phyloP scores from a whole-genome alignment of 2,113 vertebrate genomes.

The Bos indicus region DNA sequence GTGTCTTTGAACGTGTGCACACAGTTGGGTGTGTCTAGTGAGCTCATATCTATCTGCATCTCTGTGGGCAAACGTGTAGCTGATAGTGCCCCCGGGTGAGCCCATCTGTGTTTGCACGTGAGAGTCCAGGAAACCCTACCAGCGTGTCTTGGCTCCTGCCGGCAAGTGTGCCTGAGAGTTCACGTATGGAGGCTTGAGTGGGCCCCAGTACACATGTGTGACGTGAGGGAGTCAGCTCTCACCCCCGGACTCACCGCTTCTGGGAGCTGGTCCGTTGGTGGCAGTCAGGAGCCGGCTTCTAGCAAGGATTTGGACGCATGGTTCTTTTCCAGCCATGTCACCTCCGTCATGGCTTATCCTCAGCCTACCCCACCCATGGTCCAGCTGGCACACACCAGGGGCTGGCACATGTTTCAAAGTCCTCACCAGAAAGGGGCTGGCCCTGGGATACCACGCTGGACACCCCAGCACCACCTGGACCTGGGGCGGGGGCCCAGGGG shows the following conservation, averaged over 20 bases:
- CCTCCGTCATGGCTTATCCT: not conserved
- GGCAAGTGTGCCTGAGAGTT: not conserved
- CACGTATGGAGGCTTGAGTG: fast-evolving
- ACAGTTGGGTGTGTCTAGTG: not conserved
- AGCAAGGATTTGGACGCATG: no score
- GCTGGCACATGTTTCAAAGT: not conserved
- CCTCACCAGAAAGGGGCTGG: not conserved
- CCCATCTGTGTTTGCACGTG: not conserved
- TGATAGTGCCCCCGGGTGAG: not conserved
- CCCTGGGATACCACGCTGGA: not conserved
- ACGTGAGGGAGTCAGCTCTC: fast-evolving
- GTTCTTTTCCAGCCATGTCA: not conserved
- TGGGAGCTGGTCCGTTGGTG: fast-evolving
- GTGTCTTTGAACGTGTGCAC: fast-evolving
- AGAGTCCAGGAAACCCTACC: not conserved
- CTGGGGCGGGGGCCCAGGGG: conserved; percentile 44
- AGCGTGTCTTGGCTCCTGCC: not conserved
- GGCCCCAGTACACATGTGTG: fast-evolving
- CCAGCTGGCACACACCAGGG: not conserved
- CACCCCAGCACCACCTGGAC: not conserved
- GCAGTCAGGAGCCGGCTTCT: fast-evolving
- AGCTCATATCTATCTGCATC: not conserved
- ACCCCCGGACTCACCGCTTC: not conserved
- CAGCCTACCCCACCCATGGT: not conserved
- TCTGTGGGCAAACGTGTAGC: fast-evolving